Evolutionary conservation across 1,140 invertebrate genomes (phyloP).

Genomic region (Eumeta japonica): DNA sequence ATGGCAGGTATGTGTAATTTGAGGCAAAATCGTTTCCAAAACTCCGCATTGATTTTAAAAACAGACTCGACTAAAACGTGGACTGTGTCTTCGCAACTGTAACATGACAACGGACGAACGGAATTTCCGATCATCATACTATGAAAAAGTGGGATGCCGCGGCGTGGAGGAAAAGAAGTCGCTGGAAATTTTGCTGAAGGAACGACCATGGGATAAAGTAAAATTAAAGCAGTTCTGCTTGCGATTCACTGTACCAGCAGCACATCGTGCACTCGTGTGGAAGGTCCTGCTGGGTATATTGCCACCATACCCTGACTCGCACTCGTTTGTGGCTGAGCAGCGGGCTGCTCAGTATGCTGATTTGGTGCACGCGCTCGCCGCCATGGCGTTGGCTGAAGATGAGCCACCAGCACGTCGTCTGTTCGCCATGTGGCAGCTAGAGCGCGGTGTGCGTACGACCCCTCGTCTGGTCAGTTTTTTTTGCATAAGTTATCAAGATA

Average conservation of each 20-base stretch:
- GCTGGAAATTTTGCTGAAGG: slow-evolving; percentile 86
- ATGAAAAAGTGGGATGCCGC: slow-evolving; percentile 85
- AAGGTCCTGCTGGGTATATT: slow-evolving; percentile 78
- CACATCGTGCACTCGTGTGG: slow-evolving; percentile 82
- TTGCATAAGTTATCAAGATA: neutral
- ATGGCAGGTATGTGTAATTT: too few relatives aligned
- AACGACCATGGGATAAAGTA: slow-evolving; percentile 76
- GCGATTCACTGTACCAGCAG: slow-evolving; percentile 76
- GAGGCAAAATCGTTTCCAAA: too few relatives aligned
- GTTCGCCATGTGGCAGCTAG: slow-evolving; percentile 75
- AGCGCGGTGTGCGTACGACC: slow-evolving; percentile 58
- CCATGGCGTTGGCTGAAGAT: too few relatives aligned
- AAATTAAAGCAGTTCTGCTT: slow-evolving; percentile 85
- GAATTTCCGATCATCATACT: slow-evolving; percentile 89
- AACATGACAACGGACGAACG: slow-evolving; percentile 68
- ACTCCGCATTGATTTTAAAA: too few relatives aligned
- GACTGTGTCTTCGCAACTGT: too few relatives aligned
- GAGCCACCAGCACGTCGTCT: slow-evolving; percentile 41
- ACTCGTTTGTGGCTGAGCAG: slow-evolving; percentile 72
- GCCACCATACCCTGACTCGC: slow-evolving; percentile 71
- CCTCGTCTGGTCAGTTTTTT: neutral
- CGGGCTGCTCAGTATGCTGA: slow-evolving; percentile 73
- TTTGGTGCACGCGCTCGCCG: slow-evolving; percentile 68
- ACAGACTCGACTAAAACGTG: too few relatives aligned
- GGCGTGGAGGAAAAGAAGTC: slow-evolving; percentile 91